A percentile compares a stretch with the other conserved stretches of the same genome.
Evolutionary conservation across 2,797 vertebrate genomes (phyloP).

Genomic region (Serranus cabrilla): DNA sequence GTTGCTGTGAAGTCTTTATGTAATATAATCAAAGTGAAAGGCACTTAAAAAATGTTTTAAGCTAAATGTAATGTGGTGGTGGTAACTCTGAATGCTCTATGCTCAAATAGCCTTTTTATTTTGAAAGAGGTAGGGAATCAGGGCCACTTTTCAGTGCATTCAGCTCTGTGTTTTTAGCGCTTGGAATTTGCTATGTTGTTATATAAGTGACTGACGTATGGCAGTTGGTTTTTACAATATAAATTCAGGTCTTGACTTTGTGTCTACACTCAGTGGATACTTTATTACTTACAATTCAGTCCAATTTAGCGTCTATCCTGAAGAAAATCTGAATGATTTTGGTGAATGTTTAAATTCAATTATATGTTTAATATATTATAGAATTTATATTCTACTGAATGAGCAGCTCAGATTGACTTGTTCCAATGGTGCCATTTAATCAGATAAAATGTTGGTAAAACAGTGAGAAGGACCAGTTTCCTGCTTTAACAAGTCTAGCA

Average conservation of each 20-base stretch:
- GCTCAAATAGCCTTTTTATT: background rate
- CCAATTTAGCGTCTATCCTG: background rate
- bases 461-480: background rate
- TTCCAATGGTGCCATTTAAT: background rate
- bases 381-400: background rate
- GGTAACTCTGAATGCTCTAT: background rate
- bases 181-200: background rate
- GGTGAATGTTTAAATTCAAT: background rate
- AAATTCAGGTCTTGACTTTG: background rate
- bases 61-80: background rate
- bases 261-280: background rate
- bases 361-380: background rate
- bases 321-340: background rate
- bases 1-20: too few species aligned
- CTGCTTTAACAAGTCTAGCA: background rate
- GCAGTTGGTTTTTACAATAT: background rate
- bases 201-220: background rate
- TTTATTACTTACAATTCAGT: background rate
- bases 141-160: background rate
- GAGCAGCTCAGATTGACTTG: background rate
- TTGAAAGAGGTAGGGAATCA: background rate
- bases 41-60: background rate
- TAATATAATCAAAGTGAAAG: background rate
- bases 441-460: slow-evolving; percentile 9
- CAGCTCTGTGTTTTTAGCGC: background rate